Percentiles rank a stretch among this genome's conserved stretches.
Conservation (phyloP, 2,113 vertebrate species). For the Percina caprodes region DNA sequence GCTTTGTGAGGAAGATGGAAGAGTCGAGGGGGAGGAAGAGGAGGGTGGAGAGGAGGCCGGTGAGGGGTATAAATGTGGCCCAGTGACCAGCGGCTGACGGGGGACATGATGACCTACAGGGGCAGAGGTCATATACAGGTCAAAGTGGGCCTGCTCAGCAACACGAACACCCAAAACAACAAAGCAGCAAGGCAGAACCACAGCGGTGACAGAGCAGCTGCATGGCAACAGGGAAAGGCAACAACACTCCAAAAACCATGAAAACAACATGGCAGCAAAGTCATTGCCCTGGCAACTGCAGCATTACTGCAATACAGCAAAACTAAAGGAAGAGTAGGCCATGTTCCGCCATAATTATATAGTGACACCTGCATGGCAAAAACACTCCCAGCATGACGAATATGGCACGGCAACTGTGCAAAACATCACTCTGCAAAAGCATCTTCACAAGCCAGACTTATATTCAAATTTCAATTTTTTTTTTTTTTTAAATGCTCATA, state of each 20-base stretch:
- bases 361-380: constrained; percentile 59
- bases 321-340: constrained; percentile 44
- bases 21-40: constrained; percentile 83
- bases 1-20: constrained; percentile 84
- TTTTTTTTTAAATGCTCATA: not conserved
- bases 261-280: constrained; percentile 59
- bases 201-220: constrained; percentile 37
- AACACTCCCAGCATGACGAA: constrained; percentile 34
- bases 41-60: constrained; percentile 87
- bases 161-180: constrained; percentile 27
- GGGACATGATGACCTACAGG: constrained; percentile 84
- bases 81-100: constrained; percentile 85
- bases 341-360: constrained; percentile 49
- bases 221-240: constrained; percentile 59
- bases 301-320: constrained; percentile 38
- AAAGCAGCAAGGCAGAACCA: constrained; percentile 42
- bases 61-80: constrained; percentile 87
- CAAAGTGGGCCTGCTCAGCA: constrained; percentile 54
- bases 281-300: constrained; percentile 61
- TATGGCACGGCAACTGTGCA: constrained; percentile 19
- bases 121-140: constrained; percentile 79
- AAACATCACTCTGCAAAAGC: constrained; percentile 28
- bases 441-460: constrained; percentile 9
- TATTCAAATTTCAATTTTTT: not conserved
- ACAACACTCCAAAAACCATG: constrained; percentile 61